phyloP scores from a whole-genome alignment of 2,888 invertebrate genomes.

The Rhaphigaster nebulosa region DNA sequence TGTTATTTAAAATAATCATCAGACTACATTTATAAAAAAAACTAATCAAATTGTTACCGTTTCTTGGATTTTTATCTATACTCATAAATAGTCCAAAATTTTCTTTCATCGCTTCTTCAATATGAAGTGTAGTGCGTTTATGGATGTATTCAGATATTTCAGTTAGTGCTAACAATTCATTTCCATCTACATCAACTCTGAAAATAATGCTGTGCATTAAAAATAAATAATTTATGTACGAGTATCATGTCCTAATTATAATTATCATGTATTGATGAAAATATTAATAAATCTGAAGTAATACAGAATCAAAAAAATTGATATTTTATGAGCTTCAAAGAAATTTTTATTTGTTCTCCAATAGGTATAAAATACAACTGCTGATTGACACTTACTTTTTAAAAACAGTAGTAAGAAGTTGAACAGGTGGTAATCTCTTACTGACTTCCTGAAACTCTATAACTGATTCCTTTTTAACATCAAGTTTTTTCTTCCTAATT shows the following conservation, averaged over 20 bases:
- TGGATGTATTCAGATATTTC: conserved; percentile 79
- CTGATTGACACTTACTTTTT: conserved; percentile 56
- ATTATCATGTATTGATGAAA: neutral
- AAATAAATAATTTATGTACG: neutral
- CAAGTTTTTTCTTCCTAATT: conserved; percentile 50
- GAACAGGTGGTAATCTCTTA: conserved; percentile 59
- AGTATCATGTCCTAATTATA: neutral
- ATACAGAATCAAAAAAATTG: neutral
- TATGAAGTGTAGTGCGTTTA: conserved; percentile 78
- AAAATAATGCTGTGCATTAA: neutral
- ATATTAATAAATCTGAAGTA: no score
- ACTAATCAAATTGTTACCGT: conserved; percentile 70
- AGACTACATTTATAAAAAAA: neutral
- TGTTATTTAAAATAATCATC: neutral
- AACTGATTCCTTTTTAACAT: conserved; percentile 23
- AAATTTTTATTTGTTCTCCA: no score
- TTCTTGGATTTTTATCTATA: conserved; percentile 77
- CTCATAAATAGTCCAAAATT: conserved; percentile 77
- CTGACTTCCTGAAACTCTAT: conserved; percentile 47
- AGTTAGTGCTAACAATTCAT: conserved; percentile 63
- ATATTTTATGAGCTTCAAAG: neutral
- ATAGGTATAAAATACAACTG: neutral
- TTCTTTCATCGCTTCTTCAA: conserved; percentile 76
- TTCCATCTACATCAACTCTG: conserved; percentile 64
- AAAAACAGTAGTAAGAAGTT: conserved; percentile 61